Base-by-base conservation (phyloP, 2,113 vertebrate genomes). In the Ranitomeya imitator region DNA sequence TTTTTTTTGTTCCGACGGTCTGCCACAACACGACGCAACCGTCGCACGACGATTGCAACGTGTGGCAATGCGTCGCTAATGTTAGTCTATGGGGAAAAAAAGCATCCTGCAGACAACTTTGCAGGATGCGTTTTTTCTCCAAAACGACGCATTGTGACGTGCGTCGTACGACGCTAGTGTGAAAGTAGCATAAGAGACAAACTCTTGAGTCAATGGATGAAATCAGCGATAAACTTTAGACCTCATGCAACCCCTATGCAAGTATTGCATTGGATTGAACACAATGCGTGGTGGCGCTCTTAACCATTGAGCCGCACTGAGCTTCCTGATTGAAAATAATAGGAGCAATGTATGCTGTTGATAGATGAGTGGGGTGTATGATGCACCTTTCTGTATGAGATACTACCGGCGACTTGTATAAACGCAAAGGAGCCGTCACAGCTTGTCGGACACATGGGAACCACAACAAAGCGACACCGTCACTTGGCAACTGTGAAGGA, bases 401-500 rank as follows among this genome's bases (percentile, higher is more conserved):
- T 54, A 10, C 26, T 61, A 16, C 73, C 14, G 45, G 31, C 4
- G 23, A 18, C 52, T 60, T 74, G 9, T 37, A 18, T 37, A 26
- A 2, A 60, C 26, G 69, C 31, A 60, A 65, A 60, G 69, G 74
- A 85, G 74, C 31, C 69, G 51, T 54, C 45, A 19, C 73, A 23
- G n/a, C 54, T 65, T 76, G 54, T 71, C 55, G 86, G 67, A 60
- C 77, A 61, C 78, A 73, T 31, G 84, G 78, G 84, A 89, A 60
- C 23, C 63, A 45, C 16, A 89, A 80, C 76, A 85, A 86, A 89
- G 37, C 74, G 19, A 19, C 23, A 4, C 57, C n/a, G 67, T 86
- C 63, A 86, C 83, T 65, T 69, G 63, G 83, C 77, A 85, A 86
- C 83, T 63, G 80, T 51, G 83, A 71, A 79, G 76, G 63, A 65